Percentiles rank a stretch among this genome's conserved stretches.
Evolutionary conservation across 2,797 vertebrate genomes (phyloP).

Genomic region (Pangasius sanitwongsei): DNA sequence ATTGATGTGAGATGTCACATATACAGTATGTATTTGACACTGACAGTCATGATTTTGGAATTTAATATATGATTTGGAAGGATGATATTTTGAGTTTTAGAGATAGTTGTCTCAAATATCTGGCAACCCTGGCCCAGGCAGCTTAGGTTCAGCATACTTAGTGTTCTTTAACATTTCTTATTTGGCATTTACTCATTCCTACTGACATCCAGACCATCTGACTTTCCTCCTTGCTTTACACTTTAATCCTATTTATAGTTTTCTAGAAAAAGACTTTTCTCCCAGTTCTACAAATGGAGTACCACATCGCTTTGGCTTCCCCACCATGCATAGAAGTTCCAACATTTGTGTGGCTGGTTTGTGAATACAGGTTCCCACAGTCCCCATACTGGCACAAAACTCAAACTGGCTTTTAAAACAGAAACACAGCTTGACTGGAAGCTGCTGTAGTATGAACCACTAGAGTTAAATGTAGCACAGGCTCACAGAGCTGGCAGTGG

Average conservation of each 20-base stretch:
- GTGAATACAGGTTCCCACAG: constrained; percentile 32
- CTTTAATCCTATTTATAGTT: constrained; percentile 27
- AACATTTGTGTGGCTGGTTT: constrained; percentile 33
- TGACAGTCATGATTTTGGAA: background rate
- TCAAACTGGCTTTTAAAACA: constrained; percentile 44
- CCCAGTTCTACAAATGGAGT: constrained; percentile 3
- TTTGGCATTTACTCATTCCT: background rate
- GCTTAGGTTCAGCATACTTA: background rate
- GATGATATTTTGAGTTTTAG: background rate
- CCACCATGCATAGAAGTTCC: constrained; percentile 13
- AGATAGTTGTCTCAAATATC: background rate
- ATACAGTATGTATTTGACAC: background rate
- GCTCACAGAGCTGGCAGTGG: constrained; percentile 25
- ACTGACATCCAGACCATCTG: constrained; percentile 12
- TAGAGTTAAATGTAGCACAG: constrained; percentile 26
- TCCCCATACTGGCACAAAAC: constrained; percentile 25
- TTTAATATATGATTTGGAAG: background rate
- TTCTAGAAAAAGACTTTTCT: constrained; percentile 6
- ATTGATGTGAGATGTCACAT: background rate
- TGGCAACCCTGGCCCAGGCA: background rate
- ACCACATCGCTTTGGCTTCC: constrained; percentile 33
- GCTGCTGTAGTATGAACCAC: constrained; percentile 34
- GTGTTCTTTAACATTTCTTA: background rate
- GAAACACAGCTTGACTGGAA: constrained; percentile 41
- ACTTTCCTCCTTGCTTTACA: constrained; percentile 11